Percentiles rank a stretch among this genome's conserved stretches.
phyloP scores from a whole-genome alignment of 2,797 vertebrate genomes.

The Helarctos malayanus region DNA sequence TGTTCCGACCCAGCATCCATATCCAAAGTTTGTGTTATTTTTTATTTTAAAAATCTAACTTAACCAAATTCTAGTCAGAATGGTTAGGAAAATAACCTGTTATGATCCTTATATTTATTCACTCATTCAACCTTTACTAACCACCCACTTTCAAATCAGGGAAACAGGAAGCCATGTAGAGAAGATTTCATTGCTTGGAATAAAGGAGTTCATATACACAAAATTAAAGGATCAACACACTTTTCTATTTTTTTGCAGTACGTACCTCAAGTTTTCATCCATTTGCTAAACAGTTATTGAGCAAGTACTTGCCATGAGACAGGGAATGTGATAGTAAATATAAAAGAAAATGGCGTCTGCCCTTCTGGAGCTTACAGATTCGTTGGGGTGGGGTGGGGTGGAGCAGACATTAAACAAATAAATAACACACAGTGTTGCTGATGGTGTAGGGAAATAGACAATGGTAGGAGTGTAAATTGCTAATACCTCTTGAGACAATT shows the following conservation, averaged over 20 bases:
- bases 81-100: neutral
- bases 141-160: neutral
- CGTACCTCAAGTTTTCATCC: neutral
- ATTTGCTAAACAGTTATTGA: neutral
- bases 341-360: neutral
- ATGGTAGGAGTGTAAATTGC: neutral
- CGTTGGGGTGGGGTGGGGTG: neutral
- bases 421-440: neutral
- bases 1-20: neutral
- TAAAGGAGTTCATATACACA: neutral
- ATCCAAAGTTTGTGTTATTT: neutral
- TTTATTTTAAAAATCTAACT: neutral
- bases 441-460: neutral
- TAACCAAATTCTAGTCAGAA: constrained; percentile 1
- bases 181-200: neutral
- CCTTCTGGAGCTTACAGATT: neutral
- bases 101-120: neutral
- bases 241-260: neutral
- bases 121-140: neutral
- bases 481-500: neutral
- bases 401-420: neutral
- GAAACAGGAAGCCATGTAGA: neutral
- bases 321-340: neutral
- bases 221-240: neutral
- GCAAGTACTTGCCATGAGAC: neutral